phyloP scores from a whole-genome alignment of 1,140 invertebrate species.

The Bombyx mandarina region DNA sequence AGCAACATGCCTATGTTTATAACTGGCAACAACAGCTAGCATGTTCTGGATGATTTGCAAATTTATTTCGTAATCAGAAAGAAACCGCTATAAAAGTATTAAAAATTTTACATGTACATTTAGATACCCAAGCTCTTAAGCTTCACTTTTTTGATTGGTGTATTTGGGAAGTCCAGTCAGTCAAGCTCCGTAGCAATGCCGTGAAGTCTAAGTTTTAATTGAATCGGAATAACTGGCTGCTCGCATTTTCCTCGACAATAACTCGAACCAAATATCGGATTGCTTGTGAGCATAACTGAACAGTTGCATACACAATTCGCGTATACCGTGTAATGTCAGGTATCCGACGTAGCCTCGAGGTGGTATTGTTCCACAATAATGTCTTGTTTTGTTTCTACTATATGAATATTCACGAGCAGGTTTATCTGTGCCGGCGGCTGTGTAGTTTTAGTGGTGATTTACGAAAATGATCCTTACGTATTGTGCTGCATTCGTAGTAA shows the following conservation, averaged over 20 bases:
- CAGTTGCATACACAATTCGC: not conserved
- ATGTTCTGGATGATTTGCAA: too few species aligned
- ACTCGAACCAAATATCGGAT: not conserved
- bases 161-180: too few species aligned
- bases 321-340: not conserved
- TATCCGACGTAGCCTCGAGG: conserved; percentile 2
- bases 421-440: not conserved
- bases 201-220: not conserved
- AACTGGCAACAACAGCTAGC: too few species aligned
- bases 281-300: not conserved
- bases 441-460: too few species aligned
- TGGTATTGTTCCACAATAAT: conserved; percentile 11
- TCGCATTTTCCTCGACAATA: not conserved
- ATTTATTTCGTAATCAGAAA: too few species aligned
- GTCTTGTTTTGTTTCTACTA: conserved; percentile 12
- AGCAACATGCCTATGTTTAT: too few species aligned
- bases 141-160: too few species aligned
- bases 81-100: too few species aligned
- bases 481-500: too few species aligned
- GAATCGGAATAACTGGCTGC: not conserved
- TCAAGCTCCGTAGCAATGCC: not conserved
- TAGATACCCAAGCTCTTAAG: too few species aligned
- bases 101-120: too few species aligned
- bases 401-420: conserved; percentile 7
- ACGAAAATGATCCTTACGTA: too few species aligned